Percentiles rank a stretch among this genome's conserved stretches.
phyloP scores from a whole-genome alignment of 2,113 vertebrate genomes.

The Petaurus breviceps region DNA sequence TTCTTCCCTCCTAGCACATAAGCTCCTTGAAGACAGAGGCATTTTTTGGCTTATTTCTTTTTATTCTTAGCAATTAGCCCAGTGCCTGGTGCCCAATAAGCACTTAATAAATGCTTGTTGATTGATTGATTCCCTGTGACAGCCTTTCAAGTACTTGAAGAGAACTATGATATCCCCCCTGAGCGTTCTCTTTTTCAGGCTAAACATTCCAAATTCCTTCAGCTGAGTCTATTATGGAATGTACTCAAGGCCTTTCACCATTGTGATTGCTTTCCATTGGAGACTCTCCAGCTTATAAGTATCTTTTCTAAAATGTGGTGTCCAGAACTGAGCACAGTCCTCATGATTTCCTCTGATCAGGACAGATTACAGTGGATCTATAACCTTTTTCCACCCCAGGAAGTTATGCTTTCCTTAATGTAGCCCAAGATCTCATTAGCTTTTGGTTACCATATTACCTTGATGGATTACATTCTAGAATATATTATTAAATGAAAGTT shows the following conservation, averaged over 20 bases:
- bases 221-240: background rate
- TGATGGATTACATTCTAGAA: background rate
- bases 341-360: background rate
- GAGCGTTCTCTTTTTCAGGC: background rate
- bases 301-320: background rate
- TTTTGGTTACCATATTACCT: background rate
- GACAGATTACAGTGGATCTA: background rate
- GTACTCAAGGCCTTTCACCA: background rate
- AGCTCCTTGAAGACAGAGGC: background rate
- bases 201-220: background rate
- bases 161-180: background rate
- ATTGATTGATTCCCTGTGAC: background rate
- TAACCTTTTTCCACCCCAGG: background rate
- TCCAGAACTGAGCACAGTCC: background rate
- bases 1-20: background rate
- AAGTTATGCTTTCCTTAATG: background rate
- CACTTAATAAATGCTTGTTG: background rate
- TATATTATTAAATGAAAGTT: background rate
- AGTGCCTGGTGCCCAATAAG: background rate
- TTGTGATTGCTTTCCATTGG: background rate
- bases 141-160: background rate
- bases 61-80: background rate
- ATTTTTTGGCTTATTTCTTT: background rate
- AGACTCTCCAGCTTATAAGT: background rate
- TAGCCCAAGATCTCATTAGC: background rate